Base-by-base conservation (phyloP, 2,113 vertebrate species). In the Theristicus caerulescens region DNA sequence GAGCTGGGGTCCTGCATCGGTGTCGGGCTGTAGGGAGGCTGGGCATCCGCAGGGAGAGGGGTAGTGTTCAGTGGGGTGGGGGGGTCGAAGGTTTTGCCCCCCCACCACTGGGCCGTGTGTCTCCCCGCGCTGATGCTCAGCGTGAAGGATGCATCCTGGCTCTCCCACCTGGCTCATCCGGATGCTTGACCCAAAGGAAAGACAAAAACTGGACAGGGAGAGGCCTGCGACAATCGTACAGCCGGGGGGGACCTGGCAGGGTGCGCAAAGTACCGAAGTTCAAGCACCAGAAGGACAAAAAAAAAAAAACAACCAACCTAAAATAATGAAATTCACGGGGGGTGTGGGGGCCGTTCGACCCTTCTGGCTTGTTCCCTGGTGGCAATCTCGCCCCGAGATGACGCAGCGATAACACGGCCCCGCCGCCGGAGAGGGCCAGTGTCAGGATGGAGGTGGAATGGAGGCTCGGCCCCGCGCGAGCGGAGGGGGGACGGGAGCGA, bases 321-420 rank as follows among this genome's bases (percentile, higher is more conserved):
- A 55, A 85, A 92, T 0, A 82, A 84, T 70, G 65, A 46, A 79
- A 74, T 58, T 78, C 15, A 26, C 16, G 6, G 8, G 25, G 25
- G 31, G 32, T 5, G 44, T 13, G 25, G 22, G 10, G 58, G 25
- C 9, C 36, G 5, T 21, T 14, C 2, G 44, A 51, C 73, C 78
- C 94, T 91, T 58, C 77, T 59, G 78, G 82, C 88, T 94, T 94
- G 90, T 93, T 87, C 96, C 95, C 94, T 91, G 92, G 95, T 52
- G 58, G 69, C 66, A 55, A 54, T 34, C 38, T 5, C 18, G 29
- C 74, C 74, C 80, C 47, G 66, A 70, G 67, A 54, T 12, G 76
- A 49, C 17, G 7, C 25, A 18, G 66, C 42, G 54, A 18, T 5
- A 34, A 44, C 13, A 20, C 8, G 10, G 42, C 42, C 59, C 42